A percentile compares a stretch with the other conserved stretches of the same genome.
These are phyloP conservation scores for Drosophila gaucha DNA, from an alignment of 2,888 invertebrate genomes.

Conservation along the genomic window DNA sequence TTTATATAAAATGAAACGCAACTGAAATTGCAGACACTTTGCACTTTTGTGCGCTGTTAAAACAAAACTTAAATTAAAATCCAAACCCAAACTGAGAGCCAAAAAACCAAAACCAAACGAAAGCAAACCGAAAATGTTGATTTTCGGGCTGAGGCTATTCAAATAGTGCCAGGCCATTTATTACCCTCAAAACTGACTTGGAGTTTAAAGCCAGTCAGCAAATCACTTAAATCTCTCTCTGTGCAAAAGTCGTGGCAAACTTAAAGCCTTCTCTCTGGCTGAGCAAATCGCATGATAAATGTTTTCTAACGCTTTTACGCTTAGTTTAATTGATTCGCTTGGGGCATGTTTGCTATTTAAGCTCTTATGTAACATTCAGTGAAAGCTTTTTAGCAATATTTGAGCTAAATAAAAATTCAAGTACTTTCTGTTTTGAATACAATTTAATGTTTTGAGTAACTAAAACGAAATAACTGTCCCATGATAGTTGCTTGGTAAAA, in stretches of 20 bases:
- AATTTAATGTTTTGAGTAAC: background rate
- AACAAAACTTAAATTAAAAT: constrained; percentile 77
- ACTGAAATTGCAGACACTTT: constrained; percentile 71
- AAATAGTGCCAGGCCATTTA: constrained; percentile 71
- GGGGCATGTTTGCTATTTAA: constrained; percentile 22
- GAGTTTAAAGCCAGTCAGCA: constrained; percentile 77
- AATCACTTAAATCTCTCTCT: constrained; percentile 74
- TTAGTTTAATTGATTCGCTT: constrained; percentile 26
- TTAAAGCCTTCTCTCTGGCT: constrained; percentile 58
- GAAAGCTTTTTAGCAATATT: background rate
- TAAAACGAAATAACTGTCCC: no score
- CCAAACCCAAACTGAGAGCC: constrained; percentile 7
- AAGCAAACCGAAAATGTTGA: constrained; percentile 65
- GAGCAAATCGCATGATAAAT: constrained; percentile 75
- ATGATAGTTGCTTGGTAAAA: no score
- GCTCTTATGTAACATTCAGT: background rate
- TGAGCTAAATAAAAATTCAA: background rate
- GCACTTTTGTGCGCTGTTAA: constrained; percentile 60
- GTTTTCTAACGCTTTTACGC: constrained; percentile 52
- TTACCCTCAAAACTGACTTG: constrained; percentile 58
- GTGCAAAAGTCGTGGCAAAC: constrained; percentile 77
- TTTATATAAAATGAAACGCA: constrained; percentile 15
- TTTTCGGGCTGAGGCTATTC: constrained; percentile 57
- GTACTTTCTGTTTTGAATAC: background rate
- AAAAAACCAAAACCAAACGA: constrained; percentile 14